phyloP scores from a whole-genome alignment of 30 jellyfish, hydroid and myxozoan species.

The Turritopsis rubra region DNA sequence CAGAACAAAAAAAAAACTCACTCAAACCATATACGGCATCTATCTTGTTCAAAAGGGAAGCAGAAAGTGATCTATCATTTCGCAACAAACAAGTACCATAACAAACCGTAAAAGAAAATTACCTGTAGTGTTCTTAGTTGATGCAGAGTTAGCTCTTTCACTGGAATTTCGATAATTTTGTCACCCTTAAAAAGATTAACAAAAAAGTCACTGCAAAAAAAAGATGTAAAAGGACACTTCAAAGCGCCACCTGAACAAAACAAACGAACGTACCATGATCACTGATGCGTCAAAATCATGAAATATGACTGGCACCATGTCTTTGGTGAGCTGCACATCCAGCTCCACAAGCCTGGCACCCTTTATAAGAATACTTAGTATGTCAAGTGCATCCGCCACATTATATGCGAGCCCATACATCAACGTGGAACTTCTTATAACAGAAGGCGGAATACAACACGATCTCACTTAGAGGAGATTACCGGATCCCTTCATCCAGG shows the following conservation, averaged over 20 bases:
- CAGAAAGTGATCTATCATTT: too few species aligned
- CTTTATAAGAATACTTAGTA: constrained; percentile 17
- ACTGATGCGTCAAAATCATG: constrained; percentile 61
- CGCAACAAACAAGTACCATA: background rate
- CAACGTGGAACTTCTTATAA: too few species aligned
- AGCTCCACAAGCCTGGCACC: constrained; percentile 85
- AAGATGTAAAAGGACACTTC: background rate
- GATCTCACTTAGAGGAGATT: too few species aligned
- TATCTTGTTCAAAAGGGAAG: background rate
- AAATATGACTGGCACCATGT: constrained; percentile 49
- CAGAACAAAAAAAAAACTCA: background rate
- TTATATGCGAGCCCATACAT: too few species aligned
- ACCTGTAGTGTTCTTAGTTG: constrained; percentile 25
- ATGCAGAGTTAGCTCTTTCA: constrained; percentile 31
- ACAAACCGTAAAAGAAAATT: background rate
- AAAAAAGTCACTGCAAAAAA: background rate
- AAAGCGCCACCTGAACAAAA: too few species aligned
- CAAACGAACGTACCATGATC: background rate
- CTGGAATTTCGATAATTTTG: constrained; percentile 35
- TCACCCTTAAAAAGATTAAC: background rate
- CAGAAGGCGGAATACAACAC: too few species aligned
- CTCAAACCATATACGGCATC: background rate
- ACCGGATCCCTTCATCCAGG: too few species aligned
- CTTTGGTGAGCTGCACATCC: constrained; percentile 78
- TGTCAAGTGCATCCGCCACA: background rate